These are phyloP conservation scores for Chanos chanos DNA, from an alignment of 2,797 vertebrate species.

Conservation along the genomic window DNA sequence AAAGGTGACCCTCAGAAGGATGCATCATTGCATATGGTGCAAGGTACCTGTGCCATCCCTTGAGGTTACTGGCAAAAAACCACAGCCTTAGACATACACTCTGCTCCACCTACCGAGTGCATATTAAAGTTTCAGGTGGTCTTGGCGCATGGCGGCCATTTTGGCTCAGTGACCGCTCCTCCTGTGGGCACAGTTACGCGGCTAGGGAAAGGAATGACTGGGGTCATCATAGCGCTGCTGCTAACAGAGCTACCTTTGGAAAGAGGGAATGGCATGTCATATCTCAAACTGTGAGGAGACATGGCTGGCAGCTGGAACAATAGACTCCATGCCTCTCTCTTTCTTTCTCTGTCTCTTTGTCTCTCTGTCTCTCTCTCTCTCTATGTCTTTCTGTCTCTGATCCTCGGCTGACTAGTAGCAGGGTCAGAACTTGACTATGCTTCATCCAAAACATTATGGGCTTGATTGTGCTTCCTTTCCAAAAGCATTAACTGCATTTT, in stretches of 20 bases:
- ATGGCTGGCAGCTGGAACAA: constrained; percentile 3
- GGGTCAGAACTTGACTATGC: too few species aligned
- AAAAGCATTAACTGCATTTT: too few species aligned
- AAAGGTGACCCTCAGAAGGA: constrained; percentile 39
- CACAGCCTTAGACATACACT: neutral
- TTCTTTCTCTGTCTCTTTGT: too few species aligned
- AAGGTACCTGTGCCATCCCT: neutral
- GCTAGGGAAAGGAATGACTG: neutral
- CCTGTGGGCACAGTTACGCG: neutral
- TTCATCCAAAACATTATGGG: too few species aligned
- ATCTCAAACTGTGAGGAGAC: neutral
- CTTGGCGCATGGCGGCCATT: constrained; percentile 5
- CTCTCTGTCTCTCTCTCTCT: too few species aligned
- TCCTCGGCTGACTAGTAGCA: too few species aligned
- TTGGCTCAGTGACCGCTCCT: neutral
- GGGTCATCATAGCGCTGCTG: neutral
- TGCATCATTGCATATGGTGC: neutral
- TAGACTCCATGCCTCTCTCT: constrained; percentile 8
- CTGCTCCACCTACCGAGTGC: neutral
- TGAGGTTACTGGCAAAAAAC: neutral
- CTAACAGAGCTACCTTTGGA: too few species aligned
- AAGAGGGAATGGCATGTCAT: constrained; percentile 12
- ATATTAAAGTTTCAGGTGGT: too few species aligned
- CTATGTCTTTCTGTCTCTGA: too few species aligned
- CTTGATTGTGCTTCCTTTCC: too few species aligned